Evolutionary conservation across 2,888 invertebrate genomes (phyloP).

Genomic region (Pherbina coryleti): DNA sequence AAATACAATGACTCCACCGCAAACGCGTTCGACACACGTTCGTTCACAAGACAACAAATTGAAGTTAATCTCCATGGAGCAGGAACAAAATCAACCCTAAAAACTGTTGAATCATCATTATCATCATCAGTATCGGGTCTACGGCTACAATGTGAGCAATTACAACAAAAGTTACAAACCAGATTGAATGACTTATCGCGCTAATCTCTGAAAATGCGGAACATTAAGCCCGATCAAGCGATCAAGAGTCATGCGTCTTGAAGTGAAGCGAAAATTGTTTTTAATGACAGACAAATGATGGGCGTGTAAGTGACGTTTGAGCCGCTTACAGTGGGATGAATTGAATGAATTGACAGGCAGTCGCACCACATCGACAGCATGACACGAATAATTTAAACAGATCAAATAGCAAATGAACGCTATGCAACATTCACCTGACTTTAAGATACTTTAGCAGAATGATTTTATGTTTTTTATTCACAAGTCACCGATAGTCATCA

Average conservation of each 20-base stretch:
- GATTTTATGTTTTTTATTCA: too few relatives aligned
- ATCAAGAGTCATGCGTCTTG: not conserved
- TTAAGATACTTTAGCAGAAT: too few relatives aligned
- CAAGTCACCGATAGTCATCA: too few relatives aligned
- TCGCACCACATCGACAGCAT: not conserved
- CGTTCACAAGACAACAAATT: not conserved
- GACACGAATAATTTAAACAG: not conserved
- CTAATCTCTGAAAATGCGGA: not conserved
- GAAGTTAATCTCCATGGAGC: conserved; percentile 4
- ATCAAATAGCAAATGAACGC: not conserved
- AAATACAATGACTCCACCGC: not conserved
- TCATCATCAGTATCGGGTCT: too few relatives aligned
- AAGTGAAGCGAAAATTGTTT: conserved; percentile 24
- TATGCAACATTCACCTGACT: conserved; percentile 17
- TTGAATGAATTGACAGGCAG: not conserved
- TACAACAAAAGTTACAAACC: not conserved
- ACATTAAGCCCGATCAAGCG: not conserved
- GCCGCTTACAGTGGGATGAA: not conserved
- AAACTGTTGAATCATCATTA: conserved; percentile 17
- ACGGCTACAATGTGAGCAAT: not conserved
- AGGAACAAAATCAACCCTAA: not conserved
- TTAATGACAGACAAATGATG: conserved; percentile 38
- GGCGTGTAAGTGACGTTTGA: conserved; percentile 27
- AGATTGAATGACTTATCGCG: conserved; percentile 5
- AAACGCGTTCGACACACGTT: not conserved